phyloP scores from a whole-genome alignment of 2,797 vertebrate genomes.

The Melanotaenia trifasciata region DNA sequence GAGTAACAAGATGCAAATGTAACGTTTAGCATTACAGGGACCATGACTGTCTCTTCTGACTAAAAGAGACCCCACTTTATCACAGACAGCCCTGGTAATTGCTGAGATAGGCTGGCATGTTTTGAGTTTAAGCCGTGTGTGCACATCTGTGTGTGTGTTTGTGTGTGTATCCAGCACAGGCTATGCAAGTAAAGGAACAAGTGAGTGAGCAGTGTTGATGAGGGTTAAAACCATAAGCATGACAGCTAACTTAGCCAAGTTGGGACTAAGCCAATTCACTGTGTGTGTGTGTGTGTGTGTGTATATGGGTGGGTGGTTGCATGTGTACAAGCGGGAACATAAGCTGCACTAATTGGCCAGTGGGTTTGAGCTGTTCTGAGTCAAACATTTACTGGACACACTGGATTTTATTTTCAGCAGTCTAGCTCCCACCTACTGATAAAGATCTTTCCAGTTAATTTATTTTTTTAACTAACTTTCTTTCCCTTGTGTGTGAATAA shows the following conservation, averaged over 20 bases:
- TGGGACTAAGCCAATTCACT: constrained; percentile 24
- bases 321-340: constrained; percentile 18
- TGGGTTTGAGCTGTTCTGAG: constrained; percentile 28
- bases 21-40: constrained; percentile 42
- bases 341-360: constrained; percentile 58
- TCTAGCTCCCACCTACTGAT: background rate
- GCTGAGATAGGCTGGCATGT: constrained; percentile 51
- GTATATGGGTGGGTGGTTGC: background rate
- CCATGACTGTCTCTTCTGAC: constrained; percentile 40
- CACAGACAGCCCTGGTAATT: constrained; percentile 64
- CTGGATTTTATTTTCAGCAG: constrained; percentile 14
- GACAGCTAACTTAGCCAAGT: constrained; percentile 50
- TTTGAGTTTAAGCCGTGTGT: constrained; percentile 29
- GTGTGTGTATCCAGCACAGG: constrained; percentile 1
- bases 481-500: background rate
- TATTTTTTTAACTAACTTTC: background rate
- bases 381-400: constrained; percentile 44
- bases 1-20: constrained; percentile 57
- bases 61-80: constrained; percentile 49
- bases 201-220: constrained; percentile 49
- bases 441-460: background rate
- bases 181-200: constrained; percentile 16
- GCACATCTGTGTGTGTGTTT: constrained; percentile 16
- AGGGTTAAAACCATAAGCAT: constrained; percentile 67
- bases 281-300: background rate